phyloP scores from a whole-genome alignment of 2,797 vertebrate genomes.

The Neosalanx taihuensis region DNA sequence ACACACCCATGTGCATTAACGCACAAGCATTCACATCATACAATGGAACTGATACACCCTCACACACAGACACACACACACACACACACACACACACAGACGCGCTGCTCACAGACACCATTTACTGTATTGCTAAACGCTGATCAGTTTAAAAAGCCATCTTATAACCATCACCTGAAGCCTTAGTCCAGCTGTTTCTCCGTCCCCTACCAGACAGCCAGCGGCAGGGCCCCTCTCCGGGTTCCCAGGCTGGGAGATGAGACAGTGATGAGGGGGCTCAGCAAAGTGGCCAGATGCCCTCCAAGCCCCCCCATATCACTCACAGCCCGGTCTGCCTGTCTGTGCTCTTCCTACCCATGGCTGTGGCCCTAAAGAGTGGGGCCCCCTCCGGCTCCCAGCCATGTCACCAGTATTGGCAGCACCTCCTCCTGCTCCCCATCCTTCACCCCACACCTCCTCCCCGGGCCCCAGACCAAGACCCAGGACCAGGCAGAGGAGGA shows the following conservation, averaged over 20 bases:
- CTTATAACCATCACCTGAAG: slow-evolving; percentile 25
- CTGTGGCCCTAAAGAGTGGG: not conserved
- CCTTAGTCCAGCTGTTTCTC: slow-evolving; percentile 64
- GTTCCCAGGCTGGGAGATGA: slow-evolving; percentile 29
- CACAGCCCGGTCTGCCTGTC: slow-evolving; percentile 22
- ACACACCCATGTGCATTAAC: not conserved
- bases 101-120: slow-evolving; percentile 8
- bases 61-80: slow-evolving; percentile 15
- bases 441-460: slow-evolving; percentile 72
- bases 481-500: slow-evolving; percentile 55
- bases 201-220: slow-evolving; percentile 38
- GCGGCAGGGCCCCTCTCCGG: not conserved
- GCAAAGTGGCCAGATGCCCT: slow-evolving; percentile 13
- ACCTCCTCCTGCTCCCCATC: slow-evolving; percentile 67
- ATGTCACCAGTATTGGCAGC: slow-evolving; percentile 34
- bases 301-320: slow-evolving; percentile 23
- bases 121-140: not conserved
- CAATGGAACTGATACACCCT: slow-evolving; percentile 29
- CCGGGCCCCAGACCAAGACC: slow-evolving; percentile 21
- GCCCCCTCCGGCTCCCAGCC: slow-evolving; percentile 13
- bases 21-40: slow-evolving; percentile 33
- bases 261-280: slow-evolving; percentile 27
- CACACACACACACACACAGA: slow-evolving; percentile 3
- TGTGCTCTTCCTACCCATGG: slow-evolving; percentile 37
- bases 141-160: too few species aligned